These are phyloP conservation scores for Dasypogon diadema DNA, from an alignment of 2,888 invertebrate species.

Conservation along the genomic window DNA sequence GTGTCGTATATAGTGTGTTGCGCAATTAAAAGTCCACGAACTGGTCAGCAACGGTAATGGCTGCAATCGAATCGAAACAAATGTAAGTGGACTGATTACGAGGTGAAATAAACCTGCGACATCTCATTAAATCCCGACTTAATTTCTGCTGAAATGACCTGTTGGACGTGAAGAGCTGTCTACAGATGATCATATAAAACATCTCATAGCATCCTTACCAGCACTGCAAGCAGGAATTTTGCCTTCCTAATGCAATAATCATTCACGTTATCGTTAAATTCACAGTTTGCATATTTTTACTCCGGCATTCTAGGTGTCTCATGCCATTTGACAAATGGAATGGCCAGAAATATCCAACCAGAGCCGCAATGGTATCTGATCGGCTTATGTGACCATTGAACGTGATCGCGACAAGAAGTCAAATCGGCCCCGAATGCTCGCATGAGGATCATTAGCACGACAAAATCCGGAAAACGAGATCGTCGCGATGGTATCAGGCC, in stretches of 20 bases:
- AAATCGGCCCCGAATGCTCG: neutral
- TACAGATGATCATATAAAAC: neutral
- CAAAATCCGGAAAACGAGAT: slow-evolving; percentile 45
- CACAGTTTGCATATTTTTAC: slow-evolving; percentile 19
- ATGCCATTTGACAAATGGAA: slow-evolving; percentile 18
- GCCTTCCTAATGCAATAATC: neutral
- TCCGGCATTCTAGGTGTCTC: slow-evolving; percentile 14
- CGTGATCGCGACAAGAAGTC: neutral
- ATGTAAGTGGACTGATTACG: neutral
- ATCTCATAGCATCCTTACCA: neutral
- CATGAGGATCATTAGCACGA: slow-evolving; percentile 37
- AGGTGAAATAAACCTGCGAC: neutral
- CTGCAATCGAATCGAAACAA: too few relatives aligned
- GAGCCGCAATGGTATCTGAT: neutral
- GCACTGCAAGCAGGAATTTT: neutral
- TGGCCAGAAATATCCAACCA: slow-evolving; percentile 17
- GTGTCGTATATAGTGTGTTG: too few relatives aligned
- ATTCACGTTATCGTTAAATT: slow-evolving; percentile 25
- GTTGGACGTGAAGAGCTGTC: neutral
- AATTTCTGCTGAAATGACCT: neutral
- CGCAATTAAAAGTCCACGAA: too few relatives aligned
- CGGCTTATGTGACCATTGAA: slow-evolving; percentile 4
- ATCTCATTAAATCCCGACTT: neutral
- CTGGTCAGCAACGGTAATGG: too few relatives aligned
- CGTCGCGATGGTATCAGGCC: slow-evolving; percentile 10